A percentile compares a stretch with the other conserved stretches of the same genome.
phyloP scores from a whole-genome alignment of 2,797 vertebrate species.

The Scyliorhinus canicula region DNA sequence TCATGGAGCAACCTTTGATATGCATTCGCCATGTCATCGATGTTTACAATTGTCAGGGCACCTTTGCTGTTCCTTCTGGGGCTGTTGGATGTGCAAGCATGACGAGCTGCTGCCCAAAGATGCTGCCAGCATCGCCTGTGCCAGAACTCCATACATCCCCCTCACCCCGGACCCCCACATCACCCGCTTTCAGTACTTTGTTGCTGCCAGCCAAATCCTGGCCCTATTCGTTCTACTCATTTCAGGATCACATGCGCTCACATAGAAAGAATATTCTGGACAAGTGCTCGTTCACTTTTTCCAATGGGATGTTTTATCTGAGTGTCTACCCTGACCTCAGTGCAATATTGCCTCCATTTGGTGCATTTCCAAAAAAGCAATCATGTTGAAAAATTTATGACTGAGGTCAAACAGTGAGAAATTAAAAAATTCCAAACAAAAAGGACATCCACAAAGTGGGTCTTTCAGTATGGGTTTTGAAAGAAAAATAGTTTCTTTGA shows the following conservation, averaged over 20 bases:
- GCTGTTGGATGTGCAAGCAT: too few species aligned
- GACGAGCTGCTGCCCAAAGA: too few species aligned
- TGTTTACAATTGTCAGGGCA: too few species aligned
- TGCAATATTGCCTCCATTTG: neutral
- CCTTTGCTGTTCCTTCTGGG: too few species aligned
- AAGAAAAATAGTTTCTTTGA: neutral
- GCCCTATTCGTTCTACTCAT: neutral
- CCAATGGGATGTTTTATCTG: neutral
- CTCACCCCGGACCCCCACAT: too few species aligned
- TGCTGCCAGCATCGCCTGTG: too few species aligned
- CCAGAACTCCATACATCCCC: too few species aligned
- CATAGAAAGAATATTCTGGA: neutral
- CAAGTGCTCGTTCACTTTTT: neutral
- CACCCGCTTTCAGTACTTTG: neutral
- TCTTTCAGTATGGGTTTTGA: neutral
- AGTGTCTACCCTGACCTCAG: neutral
- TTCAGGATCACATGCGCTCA: neutral
- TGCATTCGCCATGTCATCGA: too few species aligned
- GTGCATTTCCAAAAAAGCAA: constrained; percentile 1
- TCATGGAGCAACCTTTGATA: neutral
- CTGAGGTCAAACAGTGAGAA: neutral
- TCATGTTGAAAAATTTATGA: neutral
- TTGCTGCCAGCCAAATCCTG: neutral
- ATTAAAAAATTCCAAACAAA: neutral
- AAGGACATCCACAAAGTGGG: neutral